Evolutionary conservation across 2,888 invertebrate genomes (phyloP), one percentile per base, ranked within the genome.

Genomic region (Perizoma flavofasciatum): DNA sequence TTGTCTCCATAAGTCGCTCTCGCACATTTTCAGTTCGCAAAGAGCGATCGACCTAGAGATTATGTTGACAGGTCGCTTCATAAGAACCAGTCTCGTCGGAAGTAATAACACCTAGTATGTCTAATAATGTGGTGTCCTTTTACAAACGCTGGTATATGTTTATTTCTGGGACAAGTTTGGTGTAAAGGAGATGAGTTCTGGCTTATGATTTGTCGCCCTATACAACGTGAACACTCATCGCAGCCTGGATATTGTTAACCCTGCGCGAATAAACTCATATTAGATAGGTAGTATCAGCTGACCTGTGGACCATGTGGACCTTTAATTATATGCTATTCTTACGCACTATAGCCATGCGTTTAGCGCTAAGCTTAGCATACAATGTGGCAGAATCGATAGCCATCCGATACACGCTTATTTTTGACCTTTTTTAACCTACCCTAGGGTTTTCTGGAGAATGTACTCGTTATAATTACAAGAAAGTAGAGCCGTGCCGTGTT

Each of bases 311-410:
- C 22, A 3, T 22, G 22, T 22, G 22, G 22, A 22, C 22, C 22
- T 22, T 22, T 22, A 3, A 22, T 22, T 22, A 22, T 50, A 46
- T 51, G 40, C 41, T 56, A 56, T 22, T 50, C 35, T 33, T 47
- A 50, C 46, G 50, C 50, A 46, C 50, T 50, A 45, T 56, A 49
- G 22, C 22, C 22, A 22, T 22, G 22, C 22, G 22, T 22, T 58
- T 45, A 55, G 49, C 5, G 60, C 59, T 68, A 64, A 64, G 61
- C 59, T 66, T 66, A 65, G 63, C 56, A 57, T 60, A 41, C 22
- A 37, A 7, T 37, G 4, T 48, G 39, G 48, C 48, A 58, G 32
- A 59, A 58, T 59, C 59, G 58, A 59, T 60, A 22, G 49, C 9
- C 40, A 48, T 58, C 45, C 49, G 50, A 49, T 54, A 55, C 54